These are phyloP conservation scores for Pseudochaenichthys georgianus DNA, from an alignment of 2,797 vertebrate species.

Conservation along the genomic window DNA sequence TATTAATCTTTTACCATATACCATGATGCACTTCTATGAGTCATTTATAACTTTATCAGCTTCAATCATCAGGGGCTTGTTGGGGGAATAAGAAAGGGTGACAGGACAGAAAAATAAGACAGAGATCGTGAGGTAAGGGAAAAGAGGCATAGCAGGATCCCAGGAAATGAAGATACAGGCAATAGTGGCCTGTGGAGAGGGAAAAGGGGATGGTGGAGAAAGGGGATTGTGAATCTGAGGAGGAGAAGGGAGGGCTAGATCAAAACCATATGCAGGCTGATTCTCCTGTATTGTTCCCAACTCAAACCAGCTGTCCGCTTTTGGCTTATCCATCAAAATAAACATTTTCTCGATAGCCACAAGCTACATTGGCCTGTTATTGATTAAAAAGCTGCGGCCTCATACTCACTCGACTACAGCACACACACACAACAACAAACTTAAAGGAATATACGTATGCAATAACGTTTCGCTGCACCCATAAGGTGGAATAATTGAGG, in stretches of 20 bases:
- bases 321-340: slow-evolving; percentile 88
- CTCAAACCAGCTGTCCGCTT: slow-evolving; percentile 85
- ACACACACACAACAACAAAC: slow-evolving; percentile 20
- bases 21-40: slow-evolving; percentile 61
- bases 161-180: slow-evolving; percentile 77
- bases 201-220: slow-evolving; percentile 57
- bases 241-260: slow-evolving; percentile 71
- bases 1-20: slow-evolving; percentile 64
- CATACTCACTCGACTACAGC: slow-evolving; percentile 40
- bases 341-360: slow-evolving; percentile 83
- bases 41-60: slow-evolving; percentile 71
- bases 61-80: slow-evolving; percentile 46
- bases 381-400: slow-evolving; percentile 77
- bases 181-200: slow-evolving; percentile 59
- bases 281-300: slow-evolving; percentile 88
- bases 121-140: slow-evolving; percentile 49
- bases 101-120: slow-evolving; percentile 25
- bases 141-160: slow-evolving; percentile 51
- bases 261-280: slow-evolving; percentile 84
- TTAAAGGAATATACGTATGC: not conserved
- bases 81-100: slow-evolving; percentile 33
- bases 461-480: not conserved
- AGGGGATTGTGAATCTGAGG: slow-evolving; percentile 57
- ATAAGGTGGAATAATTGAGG: slow-evolving; percentile 22
- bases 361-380: slow-evolving; percentile 79